A percentile compares a stretch with the other conserved stretches of the same genome.
phyloP scores from a whole-genome alignment of 1,140 invertebrate species.

The Chironomus striatipennis region DNA sequence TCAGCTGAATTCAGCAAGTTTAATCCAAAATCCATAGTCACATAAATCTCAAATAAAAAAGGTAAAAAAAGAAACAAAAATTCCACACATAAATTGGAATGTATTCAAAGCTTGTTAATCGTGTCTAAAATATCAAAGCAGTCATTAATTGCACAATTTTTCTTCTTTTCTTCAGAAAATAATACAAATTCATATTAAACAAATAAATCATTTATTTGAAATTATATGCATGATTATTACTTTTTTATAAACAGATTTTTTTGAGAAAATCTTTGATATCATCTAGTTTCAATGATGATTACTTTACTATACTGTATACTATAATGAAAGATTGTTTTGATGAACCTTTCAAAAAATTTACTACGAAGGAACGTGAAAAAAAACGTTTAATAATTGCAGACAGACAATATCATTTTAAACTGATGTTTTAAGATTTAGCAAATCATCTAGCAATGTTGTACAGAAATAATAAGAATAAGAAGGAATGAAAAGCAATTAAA shows the following conservation, averaged over 20 bases:
- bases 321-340: not conserved
- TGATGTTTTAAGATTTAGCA: not conserved
- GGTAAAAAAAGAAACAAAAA: too few relatives aligned
- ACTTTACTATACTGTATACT: too few relatives aligned
- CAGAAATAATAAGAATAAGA: not conserved
- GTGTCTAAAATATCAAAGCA: conserved; percentile 12
- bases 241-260: not conserved
- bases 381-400: conserved; percentile 2
- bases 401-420: conserved; percentile 8
- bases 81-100: not conserved
- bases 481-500: conserved; percentile 12
- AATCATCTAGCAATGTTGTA: conserved; percentile 13
- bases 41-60: too few relatives aligned
- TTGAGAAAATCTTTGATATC: conserved; percentile 4
- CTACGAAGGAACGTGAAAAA: not conserved
- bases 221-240: conserved; percentile 1
- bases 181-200: conserved; percentile 11
- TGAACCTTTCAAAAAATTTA: not conserved
- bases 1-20: too few relatives aligned
- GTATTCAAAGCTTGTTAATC: not conserved
- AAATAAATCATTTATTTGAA: conserved; percentile 10
- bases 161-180: not conserved
- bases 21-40: too few relatives aligned
- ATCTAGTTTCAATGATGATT: not conserved
- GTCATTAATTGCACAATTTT: conserved; percentile 4